A percentile compares a stretch with the other conserved stretches of the same genome.
Evolutionary conservation across 2,113 vertebrate genomes (phyloP).

Genomic region (Rhadina sibilatrix): DNA sequence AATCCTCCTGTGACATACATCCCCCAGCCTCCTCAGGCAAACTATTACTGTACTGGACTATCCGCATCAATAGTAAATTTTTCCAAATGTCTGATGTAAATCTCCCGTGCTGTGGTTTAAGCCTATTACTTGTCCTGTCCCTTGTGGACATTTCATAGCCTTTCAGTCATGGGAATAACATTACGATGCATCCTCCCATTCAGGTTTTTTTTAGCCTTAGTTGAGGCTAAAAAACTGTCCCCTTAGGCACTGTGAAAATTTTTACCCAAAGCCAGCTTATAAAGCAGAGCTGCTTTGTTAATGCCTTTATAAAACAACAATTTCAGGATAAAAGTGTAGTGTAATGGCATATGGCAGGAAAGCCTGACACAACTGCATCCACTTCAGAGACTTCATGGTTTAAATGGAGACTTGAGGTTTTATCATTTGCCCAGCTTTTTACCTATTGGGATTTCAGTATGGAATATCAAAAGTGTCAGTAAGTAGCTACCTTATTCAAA

Average conservation of each 20-base stretch:
- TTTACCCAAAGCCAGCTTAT: slow-evolving; percentile 1
- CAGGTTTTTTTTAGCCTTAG: neutral
- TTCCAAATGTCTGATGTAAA: slow-evolving; percentile 35
- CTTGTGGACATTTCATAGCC: slow-evolving; percentile 40
- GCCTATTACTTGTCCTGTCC: slow-evolving; percentile 39
- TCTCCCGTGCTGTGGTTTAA: neutral
- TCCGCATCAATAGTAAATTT: neutral
- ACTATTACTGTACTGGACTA: neutral
- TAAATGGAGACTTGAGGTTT: neutral
- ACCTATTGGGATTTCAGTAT: neutral
- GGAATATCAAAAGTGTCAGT: neutral
- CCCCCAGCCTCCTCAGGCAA: neutral
- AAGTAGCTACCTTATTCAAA: neutral
- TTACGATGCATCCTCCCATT: neutral
- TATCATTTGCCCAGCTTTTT: neutral
- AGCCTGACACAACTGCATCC: neutral
- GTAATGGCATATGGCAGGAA: neutral
- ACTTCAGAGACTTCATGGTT: slow-evolving; percentile 7
- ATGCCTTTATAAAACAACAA: slow-evolving; percentile 1
- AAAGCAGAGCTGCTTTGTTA: slow-evolving; percentile 14
- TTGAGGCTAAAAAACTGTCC: slow-evolving; percentile 5
- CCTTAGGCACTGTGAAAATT: slow-evolving; percentile 20
- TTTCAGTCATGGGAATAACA: slow-evolving; percentile 29
- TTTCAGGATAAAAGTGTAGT: slow-evolving; percentile 1
- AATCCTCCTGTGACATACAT: slow-evolving; percentile 16